These are phyloP conservation scores for Muscicapa comitata DNA, from an alignment of 2,797 vertebrate species.

Conservation along the genomic window DNA sequence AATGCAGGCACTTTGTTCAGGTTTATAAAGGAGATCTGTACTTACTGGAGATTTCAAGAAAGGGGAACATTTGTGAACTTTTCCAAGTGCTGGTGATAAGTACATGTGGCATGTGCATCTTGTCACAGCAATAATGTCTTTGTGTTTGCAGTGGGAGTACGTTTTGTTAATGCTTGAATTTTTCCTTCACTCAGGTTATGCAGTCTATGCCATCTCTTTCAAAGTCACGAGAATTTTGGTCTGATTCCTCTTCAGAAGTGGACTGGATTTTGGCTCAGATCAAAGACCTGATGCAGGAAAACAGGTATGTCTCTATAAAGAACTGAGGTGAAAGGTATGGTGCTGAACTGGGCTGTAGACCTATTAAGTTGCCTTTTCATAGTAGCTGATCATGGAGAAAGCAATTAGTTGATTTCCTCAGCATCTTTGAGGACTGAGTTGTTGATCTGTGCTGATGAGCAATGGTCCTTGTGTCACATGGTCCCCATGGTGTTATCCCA, in stretches of 20 bases:
- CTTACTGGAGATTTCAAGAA: background rate
- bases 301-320: slow-evolving; percentile 67
- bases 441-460: background rate
- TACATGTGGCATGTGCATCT: background rate
- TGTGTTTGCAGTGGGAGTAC: background rate
- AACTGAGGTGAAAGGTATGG: background rate
- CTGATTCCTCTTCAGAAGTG: slow-evolving; percentile 80
- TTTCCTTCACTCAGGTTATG: slow-evolving; percentile 68
- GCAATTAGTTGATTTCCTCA: background rate
- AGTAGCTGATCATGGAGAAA: background rate
- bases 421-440: background rate
- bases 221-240: slow-evolving; percentile 70
- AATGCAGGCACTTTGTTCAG: background rate
- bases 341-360: background rate
- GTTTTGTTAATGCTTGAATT: background rate
- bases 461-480: background rate
- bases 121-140: background rate
- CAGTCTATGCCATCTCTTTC: slow-evolving; percentile 64
- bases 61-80: background rate
- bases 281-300: slow-evolving; percentile 83
- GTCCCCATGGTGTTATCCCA: background rate
- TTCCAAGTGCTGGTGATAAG: background rate
- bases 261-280: slow-evolving; percentile 89
- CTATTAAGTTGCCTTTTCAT: background rate
- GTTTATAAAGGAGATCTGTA: background rate